These are phyloP conservation scores for Tridacna gigas DNA, from an alignment of 2,888 invertebrate genomes.

Conservation along the genomic window DNA sequence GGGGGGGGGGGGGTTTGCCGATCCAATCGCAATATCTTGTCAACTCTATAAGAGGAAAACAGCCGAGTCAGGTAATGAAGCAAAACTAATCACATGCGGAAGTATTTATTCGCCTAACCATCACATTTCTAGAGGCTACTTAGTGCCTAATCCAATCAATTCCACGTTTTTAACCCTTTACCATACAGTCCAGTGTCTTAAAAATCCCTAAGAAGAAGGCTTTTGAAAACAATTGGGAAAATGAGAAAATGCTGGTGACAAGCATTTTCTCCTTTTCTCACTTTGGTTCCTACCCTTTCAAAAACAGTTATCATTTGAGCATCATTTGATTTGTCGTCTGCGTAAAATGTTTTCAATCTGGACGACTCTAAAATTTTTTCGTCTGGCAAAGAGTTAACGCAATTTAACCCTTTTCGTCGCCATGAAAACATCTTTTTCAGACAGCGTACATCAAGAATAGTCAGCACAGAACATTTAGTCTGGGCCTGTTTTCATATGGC, in stretches of 20 bases:
- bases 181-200: neutral
- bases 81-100: slow-evolving; percentile 9
- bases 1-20: neutral
- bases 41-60: neutral
- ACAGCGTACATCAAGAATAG: no score
- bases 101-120: slow-evolving; percentile 10
- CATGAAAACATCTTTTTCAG: no score
- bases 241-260: neutral
- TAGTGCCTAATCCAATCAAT: neutral
- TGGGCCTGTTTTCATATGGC: no score
- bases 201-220: no score
- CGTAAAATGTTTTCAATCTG: no score
- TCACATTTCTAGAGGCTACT: neutral
- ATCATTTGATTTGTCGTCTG: no score
- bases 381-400: no score
- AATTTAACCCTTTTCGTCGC: no score
- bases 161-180: neutral
- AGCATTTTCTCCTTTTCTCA: neutral
- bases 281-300: neutral
- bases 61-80: slow-evolving; percentile 13
- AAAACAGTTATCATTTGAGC: no score
- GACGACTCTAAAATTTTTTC: no score
- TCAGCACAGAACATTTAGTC: no score
- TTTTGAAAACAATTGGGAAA: neutral
- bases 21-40: neutral